A percentile compares a stretch with the other conserved stretches of the same genome.
Conservation (phyloP, 2,113 vertebrate genomes). For the Esox niger region DNA sequence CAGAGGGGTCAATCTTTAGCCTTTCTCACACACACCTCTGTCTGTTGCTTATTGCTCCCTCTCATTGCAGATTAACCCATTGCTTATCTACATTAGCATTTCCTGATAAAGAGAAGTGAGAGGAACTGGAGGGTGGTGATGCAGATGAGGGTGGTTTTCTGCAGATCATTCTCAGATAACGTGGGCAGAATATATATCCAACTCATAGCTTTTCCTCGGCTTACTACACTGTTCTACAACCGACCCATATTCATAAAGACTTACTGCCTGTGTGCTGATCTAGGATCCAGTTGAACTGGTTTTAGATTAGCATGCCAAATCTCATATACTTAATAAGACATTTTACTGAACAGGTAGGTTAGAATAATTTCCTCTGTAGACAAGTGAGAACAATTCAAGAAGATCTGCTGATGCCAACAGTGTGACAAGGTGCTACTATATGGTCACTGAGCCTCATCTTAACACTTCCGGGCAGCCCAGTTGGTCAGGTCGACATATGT, state of each 20-base stretch:
- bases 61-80: constrained; percentile 14
- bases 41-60: constrained; percentile 2
- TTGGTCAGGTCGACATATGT: constrained; percentile 71
- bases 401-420: constrained; percentile 42
- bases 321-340: no score
- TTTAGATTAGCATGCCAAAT: no score
- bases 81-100: constrained; percentile 32
- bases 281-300: no score
- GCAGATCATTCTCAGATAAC: constrained; percentile 22
- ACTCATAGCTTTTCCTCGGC: no score
- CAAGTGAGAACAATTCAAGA: constrained; percentile 61
- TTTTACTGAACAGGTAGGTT: constrained; percentile 33
- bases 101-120: constrained; percentile 15
- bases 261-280: no score
- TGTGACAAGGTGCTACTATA: no score
- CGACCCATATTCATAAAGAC: no score
- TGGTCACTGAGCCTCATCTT: constrained; percentile 39
- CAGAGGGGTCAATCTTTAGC: constrained; percentile 5
- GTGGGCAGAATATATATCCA: no score
- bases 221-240: constrained; percentile 28
- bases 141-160: constrained; percentile 11
- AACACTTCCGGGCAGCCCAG: constrained; percentile 61
- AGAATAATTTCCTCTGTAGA: no score
- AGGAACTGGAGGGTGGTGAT: constrained; percentile 13
- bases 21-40: background rate